phyloP scores from a whole-genome alignment of 2,113 vertebrate genomes.

The Scomber japonicus region DNA sequence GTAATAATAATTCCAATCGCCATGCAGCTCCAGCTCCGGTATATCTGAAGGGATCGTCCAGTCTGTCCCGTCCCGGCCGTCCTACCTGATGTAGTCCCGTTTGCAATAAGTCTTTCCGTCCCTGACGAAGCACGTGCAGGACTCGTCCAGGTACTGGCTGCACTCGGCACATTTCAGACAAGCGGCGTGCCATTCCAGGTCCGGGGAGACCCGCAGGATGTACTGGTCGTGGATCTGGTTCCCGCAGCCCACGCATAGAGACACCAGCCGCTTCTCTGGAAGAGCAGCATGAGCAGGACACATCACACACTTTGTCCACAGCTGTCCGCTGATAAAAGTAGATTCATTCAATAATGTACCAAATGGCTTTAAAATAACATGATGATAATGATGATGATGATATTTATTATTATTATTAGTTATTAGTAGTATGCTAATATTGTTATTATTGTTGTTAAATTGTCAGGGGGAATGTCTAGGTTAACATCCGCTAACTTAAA shows the following conservation, averaged over 20 bases:
- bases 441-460: neutral
- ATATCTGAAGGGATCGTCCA: neutral
- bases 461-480: neutral
- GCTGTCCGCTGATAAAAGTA: too few species aligned
- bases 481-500: neutral
- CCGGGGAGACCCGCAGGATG: slow-evolving; percentile 98
- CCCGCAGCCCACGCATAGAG: slow-evolving; percentile 99
- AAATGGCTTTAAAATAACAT: neutral
- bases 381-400: slow-evolving; percentile 7
- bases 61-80: slow-evolving; percentile 23
- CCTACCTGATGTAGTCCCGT: slow-evolving; percentile 99
- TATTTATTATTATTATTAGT: too few species aligned
- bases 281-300: slow-evolving; percentile 14
- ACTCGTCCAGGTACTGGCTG: slow-evolving; percentile 98
- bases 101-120: slow-evolving; percentile 99
- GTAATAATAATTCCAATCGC: neutral
- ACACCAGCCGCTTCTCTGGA: slow-evolving; percentile 97
- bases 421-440: slow-evolving; percentile 12
- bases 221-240: slow-evolving; percentile 99
- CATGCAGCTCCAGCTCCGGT: slow-evolving; percentile 3
- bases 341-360: too few species aligned
- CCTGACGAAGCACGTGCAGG: slow-evolving; percentile 98
- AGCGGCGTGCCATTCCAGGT: slow-evolving; percentile 99
- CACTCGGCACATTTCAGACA: slow-evolving; percentile 99
- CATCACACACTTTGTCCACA: slow-evolving; percentile 9